phyloP scores from a whole-genome alignment of 2,797 vertebrate genomes.

The Leptodactylus fallax region DNA sequence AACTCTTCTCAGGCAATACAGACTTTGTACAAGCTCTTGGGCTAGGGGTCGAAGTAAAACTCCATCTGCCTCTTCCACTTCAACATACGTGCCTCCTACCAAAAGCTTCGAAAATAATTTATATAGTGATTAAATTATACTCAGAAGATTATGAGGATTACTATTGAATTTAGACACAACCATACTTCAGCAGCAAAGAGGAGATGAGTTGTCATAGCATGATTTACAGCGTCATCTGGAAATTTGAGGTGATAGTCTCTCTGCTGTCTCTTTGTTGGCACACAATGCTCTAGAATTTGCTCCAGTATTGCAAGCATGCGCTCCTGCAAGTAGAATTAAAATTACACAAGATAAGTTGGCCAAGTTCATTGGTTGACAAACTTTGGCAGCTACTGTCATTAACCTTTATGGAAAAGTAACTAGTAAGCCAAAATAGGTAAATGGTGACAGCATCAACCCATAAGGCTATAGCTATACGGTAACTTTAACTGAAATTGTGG shows the following conservation, averaged over 20 bases:
- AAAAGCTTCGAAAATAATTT: conserved; percentile 70
- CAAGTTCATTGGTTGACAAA: not conserved
- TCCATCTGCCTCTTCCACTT: conserved; percentile 72
- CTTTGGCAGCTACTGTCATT: too few species aligned
- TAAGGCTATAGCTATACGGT: too few species aligned
- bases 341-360: not conserved
- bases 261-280: conserved; percentile 71
- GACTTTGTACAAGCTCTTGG: conserved; percentile 71
- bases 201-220: conserved; percentile 74
- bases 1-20: conserved; percentile 71
- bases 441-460: too few species aligned
- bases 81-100: conserved; percentile 74
- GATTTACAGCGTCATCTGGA: conserved; percentile 75
- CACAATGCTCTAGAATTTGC: conserved; percentile 76
- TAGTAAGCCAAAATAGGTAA: too few species aligned
- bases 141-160: not conserved
- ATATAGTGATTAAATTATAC: not conserved
- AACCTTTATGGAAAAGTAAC: too few species aligned
- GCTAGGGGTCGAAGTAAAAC: conserved; percentile 73
- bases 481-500: too few species aligned
- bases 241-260: conserved; percentile 78
- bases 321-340: conserved; percentile 67
- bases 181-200: conserved; percentile 78
- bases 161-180: not conserved
- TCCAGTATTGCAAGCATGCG: conserved; percentile 74